Percentiles rank a stretch among this genome's conserved stretches.
These are phyloP conservation scores for Caenorhabditis elegans DNA, from an alignment of 1,140 invertebrate genomes.

Conservation along the genomic window DNA sequence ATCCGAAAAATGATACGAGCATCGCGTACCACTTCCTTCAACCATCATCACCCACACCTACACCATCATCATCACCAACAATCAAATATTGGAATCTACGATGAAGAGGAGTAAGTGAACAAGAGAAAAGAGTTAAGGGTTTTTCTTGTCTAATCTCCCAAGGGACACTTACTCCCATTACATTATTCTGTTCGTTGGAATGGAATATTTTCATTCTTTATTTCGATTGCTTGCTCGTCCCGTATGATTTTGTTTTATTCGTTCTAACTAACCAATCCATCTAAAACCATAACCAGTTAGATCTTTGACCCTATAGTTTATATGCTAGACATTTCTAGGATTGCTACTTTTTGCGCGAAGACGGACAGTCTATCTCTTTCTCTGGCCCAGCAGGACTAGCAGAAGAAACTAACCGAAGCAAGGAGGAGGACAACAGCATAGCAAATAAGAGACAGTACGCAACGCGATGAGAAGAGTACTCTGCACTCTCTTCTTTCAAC, in stretches of 20 bases:
- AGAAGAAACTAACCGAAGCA: not conserved
- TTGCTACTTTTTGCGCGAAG: not conserved
- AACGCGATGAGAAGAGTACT: not conserved
- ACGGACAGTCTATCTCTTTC: constrained; percentile 6
- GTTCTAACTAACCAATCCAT: too few species aligned
- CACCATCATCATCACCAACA: constrained; percentile 16
- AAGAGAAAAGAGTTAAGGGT: not conserved
- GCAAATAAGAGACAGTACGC: constrained; percentile 25
- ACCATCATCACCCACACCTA: constrained; percentile 13
- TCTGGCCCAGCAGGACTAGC: constrained; percentile 1
- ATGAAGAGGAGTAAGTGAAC: constrained; percentile 22
- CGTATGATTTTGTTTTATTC: too few species aligned
- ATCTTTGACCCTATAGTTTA: constrained; percentile 30
- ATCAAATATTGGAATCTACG: not conserved
- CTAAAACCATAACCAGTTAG: not conserved
- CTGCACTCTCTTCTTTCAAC: not conserved
- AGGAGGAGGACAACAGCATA: constrained; percentile 19
- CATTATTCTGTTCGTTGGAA: not conserved
- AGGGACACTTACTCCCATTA: constrained; percentile 22
- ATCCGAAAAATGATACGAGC: constrained; percentile 9
- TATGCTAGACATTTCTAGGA: constrained; percentile 9
- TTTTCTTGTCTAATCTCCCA: not conserved
- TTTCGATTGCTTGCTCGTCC: not conserved
- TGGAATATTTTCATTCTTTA: not conserved
- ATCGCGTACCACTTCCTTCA: constrained; percentile 10